phyloP scores from a whole-genome alignment of 1,140 invertebrate species.

The Drosophila pseudoananassae region DNA sequence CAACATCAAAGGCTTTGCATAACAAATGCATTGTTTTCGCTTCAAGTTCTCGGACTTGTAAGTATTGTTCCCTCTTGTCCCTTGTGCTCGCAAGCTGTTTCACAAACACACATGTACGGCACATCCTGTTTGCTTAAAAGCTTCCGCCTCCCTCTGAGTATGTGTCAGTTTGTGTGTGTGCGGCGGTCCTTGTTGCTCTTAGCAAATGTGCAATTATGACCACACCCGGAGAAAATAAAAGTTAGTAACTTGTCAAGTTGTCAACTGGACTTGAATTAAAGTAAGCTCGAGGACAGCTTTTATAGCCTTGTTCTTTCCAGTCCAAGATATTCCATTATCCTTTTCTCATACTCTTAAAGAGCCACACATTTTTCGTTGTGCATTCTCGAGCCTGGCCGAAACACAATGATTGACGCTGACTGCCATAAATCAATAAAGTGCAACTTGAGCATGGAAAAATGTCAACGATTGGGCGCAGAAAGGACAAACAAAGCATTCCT shows the following conservation, averaged over 20 bases:
- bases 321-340: too few relatives aligned
- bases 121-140: constrained; percentile 81
- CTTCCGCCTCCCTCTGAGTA: constrained; percentile 47
- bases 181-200: constrained; percentile 44
- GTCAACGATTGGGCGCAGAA: constrained; percentile 38
- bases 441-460: constrained; percentile 73
- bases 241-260: neutral
- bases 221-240: constrained; percentile 1
- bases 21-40: constrained; percentile 74
- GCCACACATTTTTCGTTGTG: neutral
- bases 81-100: constrained; percentile 59
- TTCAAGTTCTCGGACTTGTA: constrained; percentile 66
- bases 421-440: constrained; percentile 76
- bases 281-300: too few relatives aligned
- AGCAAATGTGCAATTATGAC: constrained; percentile 77
- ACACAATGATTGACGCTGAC: constrained; percentile 63
- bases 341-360: too few relatives aligned
- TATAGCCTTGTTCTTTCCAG: too few relatives aligned
- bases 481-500: constrained; percentile 42
- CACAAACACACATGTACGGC: constrained; percentile 45
- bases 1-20: constrained; percentile 80
- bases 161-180: neutral
- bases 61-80: constrained; percentile 60
- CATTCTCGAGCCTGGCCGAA: constrained; percentile 28
- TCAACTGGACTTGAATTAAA: neutral